These are phyloP conservation scores for Ceraclea dissimilis DNA, from an alignment of 2,888 invertebrate species.

Conservation along the genomic window DNA sequence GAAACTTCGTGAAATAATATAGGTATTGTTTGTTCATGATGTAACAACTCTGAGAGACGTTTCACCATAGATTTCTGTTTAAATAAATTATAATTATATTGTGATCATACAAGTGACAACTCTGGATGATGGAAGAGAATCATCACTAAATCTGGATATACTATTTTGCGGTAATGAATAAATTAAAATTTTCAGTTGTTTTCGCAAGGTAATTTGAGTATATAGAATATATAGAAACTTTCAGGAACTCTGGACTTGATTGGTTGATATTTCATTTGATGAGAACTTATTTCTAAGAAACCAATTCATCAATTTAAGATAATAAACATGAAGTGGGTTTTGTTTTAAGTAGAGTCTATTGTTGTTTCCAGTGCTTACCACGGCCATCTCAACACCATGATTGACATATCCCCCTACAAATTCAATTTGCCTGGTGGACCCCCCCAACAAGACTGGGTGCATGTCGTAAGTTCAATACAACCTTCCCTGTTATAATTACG, in stretches of 20 bases:
- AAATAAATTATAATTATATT: not conserved
- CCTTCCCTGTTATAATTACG: too few relatives aligned
- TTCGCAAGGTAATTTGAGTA: not conserved
- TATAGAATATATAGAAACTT: not conserved
- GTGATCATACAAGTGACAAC: not conserved
- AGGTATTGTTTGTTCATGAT: too few relatives aligned
- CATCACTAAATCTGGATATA: not conserved
- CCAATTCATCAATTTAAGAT: too few relatives aligned
- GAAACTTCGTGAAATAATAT: too few relatives aligned
- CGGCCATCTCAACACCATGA: slow-evolving; percentile 91
- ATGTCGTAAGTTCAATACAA: slow-evolving; percentile 64
- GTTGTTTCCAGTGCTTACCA: slow-evolving; percentile 87
- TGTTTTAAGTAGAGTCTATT: slow-evolving; percentile 1
- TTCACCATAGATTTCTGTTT: not conserved
- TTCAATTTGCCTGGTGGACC: slow-evolving; percentile 83
- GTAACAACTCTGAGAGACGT: not conserved
- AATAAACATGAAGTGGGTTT: not conserved
- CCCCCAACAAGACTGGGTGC: slow-evolving; percentile 77
- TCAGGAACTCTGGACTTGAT: not conserved
- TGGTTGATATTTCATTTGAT: too few relatives aligned
- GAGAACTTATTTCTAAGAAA: too few relatives aligned
- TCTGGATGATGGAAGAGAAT: not conserved
- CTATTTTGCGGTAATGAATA: not conserved
- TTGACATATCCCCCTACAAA: slow-evolving; percentile 98
- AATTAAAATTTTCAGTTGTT: slow-evolving; percentile 1